Percentiles rank a stretch among this genome's conserved stretches.
phyloP scores from a whole-genome alignment of 2,888 invertebrate genomes.

The Rotaria socialis region DNA sequence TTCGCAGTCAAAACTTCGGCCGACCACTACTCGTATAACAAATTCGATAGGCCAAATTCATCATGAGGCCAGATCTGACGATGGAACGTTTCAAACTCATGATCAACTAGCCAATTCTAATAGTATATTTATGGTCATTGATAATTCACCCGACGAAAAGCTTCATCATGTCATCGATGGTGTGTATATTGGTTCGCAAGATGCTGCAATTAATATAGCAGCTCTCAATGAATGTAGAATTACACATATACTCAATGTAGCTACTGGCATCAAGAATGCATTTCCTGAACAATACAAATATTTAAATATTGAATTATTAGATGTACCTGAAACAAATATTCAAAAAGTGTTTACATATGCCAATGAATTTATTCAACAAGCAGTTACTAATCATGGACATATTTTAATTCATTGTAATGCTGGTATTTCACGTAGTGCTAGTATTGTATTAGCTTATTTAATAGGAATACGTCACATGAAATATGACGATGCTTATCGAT shows the following conservation, averaged over 20 bases:
- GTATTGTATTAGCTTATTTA: constrained; percentile 44
- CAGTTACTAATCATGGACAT: constrained; percentile 41
- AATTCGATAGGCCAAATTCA: background rate
- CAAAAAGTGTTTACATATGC: constrained; percentile 47
- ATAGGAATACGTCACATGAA: background rate
- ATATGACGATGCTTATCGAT: constrained; percentile 38
- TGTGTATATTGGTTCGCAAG: background rate
- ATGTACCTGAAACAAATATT: constrained; percentile 47
- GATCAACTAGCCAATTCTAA: background rate
- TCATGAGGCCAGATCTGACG: background rate
- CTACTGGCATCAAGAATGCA: constrained; percentile 47
- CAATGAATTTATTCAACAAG: constrained; percentile 48
- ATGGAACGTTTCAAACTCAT: background rate
- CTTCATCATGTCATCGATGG: background rate
- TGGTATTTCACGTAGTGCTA: constrained; percentile 43
- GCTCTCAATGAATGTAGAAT: constrained; percentile 48
- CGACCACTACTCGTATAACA: background rate
- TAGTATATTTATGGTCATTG: background rate
- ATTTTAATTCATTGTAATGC: constrained; percentile 45
- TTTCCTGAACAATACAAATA: constrained; percentile 48
- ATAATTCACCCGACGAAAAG: background rate
- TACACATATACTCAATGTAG: constrained; percentile 49
- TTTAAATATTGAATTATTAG: constrained; percentile 48
- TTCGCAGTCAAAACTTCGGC: background rate
- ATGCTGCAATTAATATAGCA: constrained; percentile 47